Conservation (phyloP, 2,888 invertebrate genomes). For the Drosophila limbata region DNA sequence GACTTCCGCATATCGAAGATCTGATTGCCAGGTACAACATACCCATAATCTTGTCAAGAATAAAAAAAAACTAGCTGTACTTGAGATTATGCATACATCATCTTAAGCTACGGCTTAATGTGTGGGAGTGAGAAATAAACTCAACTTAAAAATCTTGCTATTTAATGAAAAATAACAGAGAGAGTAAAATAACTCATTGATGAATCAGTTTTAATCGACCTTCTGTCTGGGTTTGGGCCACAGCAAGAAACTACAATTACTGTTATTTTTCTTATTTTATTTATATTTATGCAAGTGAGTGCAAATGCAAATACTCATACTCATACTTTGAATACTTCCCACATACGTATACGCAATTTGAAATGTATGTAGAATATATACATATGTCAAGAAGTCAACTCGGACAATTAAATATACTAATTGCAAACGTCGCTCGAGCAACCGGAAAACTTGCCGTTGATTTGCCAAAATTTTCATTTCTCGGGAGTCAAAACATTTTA, state of each 20-base stretch:
- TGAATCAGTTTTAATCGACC: slow-evolving; percentile 31
- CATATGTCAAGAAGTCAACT: slow-evolving; percentile 56
- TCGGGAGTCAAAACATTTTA: slow-evolving; percentile 8
- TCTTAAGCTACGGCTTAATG: slow-evolving; percentile 15
- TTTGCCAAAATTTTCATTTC: slow-evolving; percentile 56
- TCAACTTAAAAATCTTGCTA: neutral
- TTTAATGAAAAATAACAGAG: slow-evolving; percentile 10
- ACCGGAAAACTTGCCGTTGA: slow-evolving; percentile 54
- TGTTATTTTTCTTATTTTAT: slow-evolving; percentile 6
- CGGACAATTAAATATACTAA: slow-evolving; percentile 48
- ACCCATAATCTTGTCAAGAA: slow-evolving; percentile 21
- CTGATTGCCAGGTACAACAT: slow-evolving; percentile 6
- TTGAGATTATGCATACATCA: slow-evolving; percentile 65
- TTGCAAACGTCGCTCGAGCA: slow-evolving; percentile 28
- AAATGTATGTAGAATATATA: neutral
- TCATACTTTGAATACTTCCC: slow-evolving; percentile 20
- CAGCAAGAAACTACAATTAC: slow-evolving; percentile 1
- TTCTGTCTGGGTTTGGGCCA: slow-evolving; percentile 15
- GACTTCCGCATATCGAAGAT: slow-evolving; percentile 40
- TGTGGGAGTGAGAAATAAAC: slow-evolving; percentile 40
- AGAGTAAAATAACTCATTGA: slow-evolving; percentile 11
- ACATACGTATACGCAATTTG: slow-evolving; percentile 3
- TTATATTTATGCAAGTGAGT: slow-evolving; percentile 16
- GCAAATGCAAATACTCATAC: slow-evolving; percentile 22
- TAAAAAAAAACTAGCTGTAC: slow-evolving; percentile 54